phyloP scores from a whole-genome alignment of 2,797 vertebrate species.

The Eutrigla gurnardus region DNA sequence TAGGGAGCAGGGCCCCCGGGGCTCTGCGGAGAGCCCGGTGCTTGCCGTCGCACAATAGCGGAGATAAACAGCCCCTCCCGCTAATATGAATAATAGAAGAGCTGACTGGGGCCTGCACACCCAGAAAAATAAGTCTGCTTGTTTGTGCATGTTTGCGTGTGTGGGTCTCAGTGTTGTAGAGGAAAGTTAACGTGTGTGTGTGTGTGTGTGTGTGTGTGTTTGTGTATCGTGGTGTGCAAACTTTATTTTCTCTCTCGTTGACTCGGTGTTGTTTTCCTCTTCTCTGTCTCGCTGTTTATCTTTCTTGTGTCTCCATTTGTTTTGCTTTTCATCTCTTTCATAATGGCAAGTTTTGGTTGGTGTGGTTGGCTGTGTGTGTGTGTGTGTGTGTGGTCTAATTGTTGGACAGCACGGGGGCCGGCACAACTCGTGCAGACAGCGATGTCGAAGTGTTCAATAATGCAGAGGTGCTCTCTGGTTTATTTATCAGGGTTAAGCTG shows the following conservation, averaged over 20 bases:
- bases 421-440: constrained; percentile 53
- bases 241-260: constrained; percentile 38
- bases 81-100: constrained; percentile 80
- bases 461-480: constrained; percentile 76
- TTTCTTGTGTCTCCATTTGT: constrained; percentile 16
- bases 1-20: constrained; percentile 65
- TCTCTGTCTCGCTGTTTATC: constrained; percentile 28
- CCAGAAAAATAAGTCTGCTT: constrained; percentile 45
- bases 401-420: constrained; percentile 49
- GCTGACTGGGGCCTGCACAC: constrained; percentile 57
- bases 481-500: constrained; percentile 85
- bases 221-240: constrained; percentile 31
- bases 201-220: constrained; percentile 15
- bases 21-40: constrained; percentile 56
- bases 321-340: not conserved
- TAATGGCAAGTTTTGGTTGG: constrained; percentile 3
- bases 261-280: constrained; percentile 23
- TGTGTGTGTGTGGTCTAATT: constrained; percentile 57
- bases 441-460: constrained; percentile 75
- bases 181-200: constrained; percentile 26
- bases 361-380: constrained; percentile 18
- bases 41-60: constrained; percentile 56
- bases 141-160: constrained; percentile 35
- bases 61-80: constrained; percentile 67
- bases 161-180: constrained; percentile 8